Conservation (phyloP, 2,888 invertebrate species). For the Brachyptera putata region DNA sequence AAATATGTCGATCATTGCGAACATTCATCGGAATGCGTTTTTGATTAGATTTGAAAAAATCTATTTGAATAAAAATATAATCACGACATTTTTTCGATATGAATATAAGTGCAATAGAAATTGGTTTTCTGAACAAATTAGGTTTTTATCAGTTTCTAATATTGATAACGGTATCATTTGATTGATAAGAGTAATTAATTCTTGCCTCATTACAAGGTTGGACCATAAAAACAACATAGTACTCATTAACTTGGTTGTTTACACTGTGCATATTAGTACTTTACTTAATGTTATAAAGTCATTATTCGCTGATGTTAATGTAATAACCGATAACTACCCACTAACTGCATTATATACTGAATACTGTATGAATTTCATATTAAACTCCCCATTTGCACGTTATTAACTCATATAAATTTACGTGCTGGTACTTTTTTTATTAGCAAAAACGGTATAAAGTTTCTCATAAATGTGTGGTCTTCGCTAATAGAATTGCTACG, state of each 20-base stretch:
- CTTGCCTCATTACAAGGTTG: too few relatives aligned
- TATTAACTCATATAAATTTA: neutral
- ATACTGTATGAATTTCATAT: neutral
- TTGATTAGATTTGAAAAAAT: too few relatives aligned
- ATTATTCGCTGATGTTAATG: neutral
- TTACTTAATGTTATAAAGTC: neutral
- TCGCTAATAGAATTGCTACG: conserved; percentile 1
- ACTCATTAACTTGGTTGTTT: neutral
- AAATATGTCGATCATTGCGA: too few relatives aligned
- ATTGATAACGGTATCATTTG: too few relatives aligned
- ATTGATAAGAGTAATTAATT: too few relatives aligned
- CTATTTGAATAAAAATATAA: too few relatives aligned
- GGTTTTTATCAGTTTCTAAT: too few relatives aligned
- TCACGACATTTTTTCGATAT: too few relatives aligned
- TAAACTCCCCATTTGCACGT: neutral
- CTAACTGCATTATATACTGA: too few relatives aligned
- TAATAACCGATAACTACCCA: neutral
- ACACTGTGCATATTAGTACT: neutral
- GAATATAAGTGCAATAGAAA: too few relatives aligned
- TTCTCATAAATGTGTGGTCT: neutral
- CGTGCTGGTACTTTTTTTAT: neutral
- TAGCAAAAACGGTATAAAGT: neutral
- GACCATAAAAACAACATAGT: neutral
- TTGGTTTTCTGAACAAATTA: too few relatives aligned
- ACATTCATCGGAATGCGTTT: too few relatives aligned